Evolutionary conservation across 1,140 invertebrate species (phyloP).

Genomic region (Lepidostoma basale): DNA sequence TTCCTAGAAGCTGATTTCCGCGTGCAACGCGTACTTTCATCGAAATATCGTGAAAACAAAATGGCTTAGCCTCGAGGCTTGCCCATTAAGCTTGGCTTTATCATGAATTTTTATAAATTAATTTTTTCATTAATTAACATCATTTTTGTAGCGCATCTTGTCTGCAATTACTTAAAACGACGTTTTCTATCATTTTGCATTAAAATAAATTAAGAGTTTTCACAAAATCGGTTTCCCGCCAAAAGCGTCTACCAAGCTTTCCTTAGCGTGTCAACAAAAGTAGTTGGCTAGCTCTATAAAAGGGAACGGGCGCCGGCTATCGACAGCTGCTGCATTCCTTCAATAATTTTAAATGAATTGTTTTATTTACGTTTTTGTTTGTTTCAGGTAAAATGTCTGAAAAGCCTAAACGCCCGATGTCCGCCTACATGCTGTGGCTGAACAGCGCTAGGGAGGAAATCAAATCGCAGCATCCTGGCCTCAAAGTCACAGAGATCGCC

Average conservation of each 20-base stretch:
- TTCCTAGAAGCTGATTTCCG: constrained; percentile 33
- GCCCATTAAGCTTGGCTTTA: constrained; percentile 42
- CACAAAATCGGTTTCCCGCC: constrained; percentile 43
- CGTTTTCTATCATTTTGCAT: constrained; percentile 10
- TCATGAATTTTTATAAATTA: constrained; percentile 34
- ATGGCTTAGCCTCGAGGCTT: constrained; percentile 40
- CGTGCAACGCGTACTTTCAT: constrained; percentile 39
- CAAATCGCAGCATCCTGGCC: constrained; percentile 79
- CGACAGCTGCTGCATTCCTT: background rate
- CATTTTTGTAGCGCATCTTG: constrained; percentile 2
- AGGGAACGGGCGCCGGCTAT: background rate
- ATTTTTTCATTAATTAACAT: constrained; percentile 21
- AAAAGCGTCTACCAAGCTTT: constrained; percentile 40
- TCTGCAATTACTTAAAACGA: constrained; percentile 11
- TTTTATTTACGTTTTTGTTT: constrained; percentile 35
- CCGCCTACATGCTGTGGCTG: constrained; percentile 89
- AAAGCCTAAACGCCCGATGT: constrained; percentile 83
- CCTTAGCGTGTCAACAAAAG: constrained; percentile 31
- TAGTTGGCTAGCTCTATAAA: constrained; percentile 20
- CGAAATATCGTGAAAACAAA: constrained; percentile 43
- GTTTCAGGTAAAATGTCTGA: constrained; percentile 75
- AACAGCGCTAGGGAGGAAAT: constrained; percentile 81
- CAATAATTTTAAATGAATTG: background rate
- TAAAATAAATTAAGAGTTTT: background rate
- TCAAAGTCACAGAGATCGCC: constrained; percentile 81